Conservation (phyloP, 2,797 vertebrate species). For the Tapirus indicus region DNA sequence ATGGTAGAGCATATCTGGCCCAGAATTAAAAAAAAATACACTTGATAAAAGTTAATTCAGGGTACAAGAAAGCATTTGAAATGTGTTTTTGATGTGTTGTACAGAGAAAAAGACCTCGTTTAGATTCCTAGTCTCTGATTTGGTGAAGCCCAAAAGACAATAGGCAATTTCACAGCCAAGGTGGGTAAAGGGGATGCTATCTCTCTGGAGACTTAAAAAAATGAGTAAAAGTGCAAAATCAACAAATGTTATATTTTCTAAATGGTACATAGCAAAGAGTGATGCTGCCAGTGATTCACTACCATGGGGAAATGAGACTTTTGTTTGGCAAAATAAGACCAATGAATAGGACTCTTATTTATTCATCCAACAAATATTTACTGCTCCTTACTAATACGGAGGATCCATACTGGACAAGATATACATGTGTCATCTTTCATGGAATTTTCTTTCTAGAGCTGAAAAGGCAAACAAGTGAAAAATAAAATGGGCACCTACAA, state of each 20-base stretch:
- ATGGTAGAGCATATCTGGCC: background rate
- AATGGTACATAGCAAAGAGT: background rate
- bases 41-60: constrained; percentile 42
- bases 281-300: background rate
- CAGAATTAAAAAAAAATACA: constrained; percentile 21
- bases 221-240: background rate
- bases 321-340: background rate
- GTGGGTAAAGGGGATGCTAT: background rate
- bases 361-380: background rate
- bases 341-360: background rate
- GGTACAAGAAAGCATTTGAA: background rate
- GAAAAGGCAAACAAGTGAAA: constrained; percentile 7
- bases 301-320: background rate
- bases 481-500: background rate
- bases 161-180: background rate
- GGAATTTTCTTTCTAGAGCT: background rate
- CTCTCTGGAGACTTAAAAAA: background rate
- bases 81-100: background rate
- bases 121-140: constrained; percentile 4
- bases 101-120: background rate
- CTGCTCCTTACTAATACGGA: background rate
- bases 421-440: background rate
- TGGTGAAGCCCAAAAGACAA: background rate
- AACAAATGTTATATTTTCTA: background rate
- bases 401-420: background rate